Evolutionary conservation across 2,888 invertebrate species (phyloP), one percentile per base, ranked within the genome.

Genomic region (Polylopha cassiicola): DNA sequence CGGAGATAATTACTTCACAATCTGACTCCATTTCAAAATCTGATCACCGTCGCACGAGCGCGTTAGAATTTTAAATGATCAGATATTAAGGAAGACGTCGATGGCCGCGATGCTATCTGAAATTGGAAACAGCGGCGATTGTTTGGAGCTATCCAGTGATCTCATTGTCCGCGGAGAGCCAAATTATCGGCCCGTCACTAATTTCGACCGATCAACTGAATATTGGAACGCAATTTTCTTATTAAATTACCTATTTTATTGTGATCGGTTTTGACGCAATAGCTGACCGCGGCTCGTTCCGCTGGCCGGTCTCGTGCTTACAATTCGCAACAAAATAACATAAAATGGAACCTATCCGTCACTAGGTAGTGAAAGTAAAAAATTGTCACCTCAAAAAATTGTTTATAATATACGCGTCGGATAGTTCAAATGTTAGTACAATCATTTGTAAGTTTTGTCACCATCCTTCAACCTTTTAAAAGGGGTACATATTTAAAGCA

Each of bases 231-330:
- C 36, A 39, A 44, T 44, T 39, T 34, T 44, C 42, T 39, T 39
- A 44, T 44, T 44, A 39, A 44, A 44, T 44, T 44, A 44, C 39
- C 15, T 29, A 39, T 43, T 43, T 32, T 33, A 34, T 37, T 39
- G 30, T 30, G 38, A 36, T 39, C 39, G 36, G 36, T 39, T 39
- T 30, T 44, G 34, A 14, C 44, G 34, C 39, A 44, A 44, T 26
- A 30, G 22, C 14, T 27, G 42, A 36, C 37, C 31, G 42, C 36
- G 27, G 17, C 13, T 14, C 11, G 18, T 23, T 29, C 16, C 37
- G 11, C n/a, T n/a, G n/a, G n/a, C n/a, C n/a, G n/a, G n/a, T n/a
- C n/a, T n/a, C n/a, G n/a, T n/a, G n/a, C n/a, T n/a, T n/a, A n/a
- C n/a, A n/a, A n/a, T n/a, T n/a, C n/a, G n/a, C n/a, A n/a, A n/a